These are phyloP conservation scores for Baccha elongata DNA, from an alignment of 2,888 invertebrate genomes.

Conservation along the genomic window DNA sequence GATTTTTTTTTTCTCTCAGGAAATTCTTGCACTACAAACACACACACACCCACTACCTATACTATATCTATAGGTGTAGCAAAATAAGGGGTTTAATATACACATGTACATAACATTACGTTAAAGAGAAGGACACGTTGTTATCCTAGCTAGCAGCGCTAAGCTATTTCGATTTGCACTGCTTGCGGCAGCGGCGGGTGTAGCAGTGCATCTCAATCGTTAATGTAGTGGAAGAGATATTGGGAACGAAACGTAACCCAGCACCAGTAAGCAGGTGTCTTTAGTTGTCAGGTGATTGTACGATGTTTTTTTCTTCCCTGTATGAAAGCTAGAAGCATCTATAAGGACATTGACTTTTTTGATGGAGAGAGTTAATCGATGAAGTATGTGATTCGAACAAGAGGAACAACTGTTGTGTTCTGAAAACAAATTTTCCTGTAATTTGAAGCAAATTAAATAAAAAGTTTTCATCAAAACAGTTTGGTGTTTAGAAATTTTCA, in stretches of 20 bases:
- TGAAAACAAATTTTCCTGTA: no score
- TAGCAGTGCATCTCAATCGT: conserved; percentile 55
- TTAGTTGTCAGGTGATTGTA: conserved; percentile 23
- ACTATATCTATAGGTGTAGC: no score
- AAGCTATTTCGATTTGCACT: conserved; percentile 25
- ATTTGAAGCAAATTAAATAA: no score
- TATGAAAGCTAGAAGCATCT: conserved; percentile 1
- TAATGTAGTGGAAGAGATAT: conserved; percentile 62
- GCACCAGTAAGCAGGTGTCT: conserved; percentile 43
- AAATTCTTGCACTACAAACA: conserved; percentile 45
- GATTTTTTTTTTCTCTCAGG: conserved; percentile 48
- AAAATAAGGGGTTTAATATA: no score
- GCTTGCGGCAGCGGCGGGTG: conserved; percentile 19
- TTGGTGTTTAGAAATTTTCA: no score
- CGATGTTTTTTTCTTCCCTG: neutral
- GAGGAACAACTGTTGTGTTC: conserved; percentile 35
- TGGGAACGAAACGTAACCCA: conserved; percentile 1
- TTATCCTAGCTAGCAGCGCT: conserved; percentile 5
- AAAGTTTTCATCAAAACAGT: no score
- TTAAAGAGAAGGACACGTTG: conserved; percentile 8
- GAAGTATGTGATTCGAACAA: conserved; percentile 39
- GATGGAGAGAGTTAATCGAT: conserved; percentile 52
- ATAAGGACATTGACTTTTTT: conserved; percentile 34
- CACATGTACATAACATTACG: conserved; percentile 30
- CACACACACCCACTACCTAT: neutral